Base-by-base conservation (phyloP, 2,113 vertebrate genomes). In the Cepphus grylle region DNA sequence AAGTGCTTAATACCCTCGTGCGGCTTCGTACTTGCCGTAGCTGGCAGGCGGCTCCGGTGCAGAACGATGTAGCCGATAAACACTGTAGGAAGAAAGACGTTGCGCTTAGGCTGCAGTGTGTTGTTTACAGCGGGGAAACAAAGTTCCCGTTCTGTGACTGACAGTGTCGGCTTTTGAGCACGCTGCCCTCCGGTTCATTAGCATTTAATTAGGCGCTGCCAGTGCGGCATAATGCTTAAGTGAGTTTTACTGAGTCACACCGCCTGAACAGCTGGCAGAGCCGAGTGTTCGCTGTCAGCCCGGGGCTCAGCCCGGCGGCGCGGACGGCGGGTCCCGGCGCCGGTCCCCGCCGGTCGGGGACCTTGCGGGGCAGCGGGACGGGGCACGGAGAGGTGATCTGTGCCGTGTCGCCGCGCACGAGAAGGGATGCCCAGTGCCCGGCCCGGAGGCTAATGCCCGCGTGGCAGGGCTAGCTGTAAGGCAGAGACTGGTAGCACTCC, bases 41-140 rank as follows among this genome's bases (percentile, higher is more conserved):
- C 40, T 71, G 69, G 59, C 74, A 62, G 40, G 80, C n/a, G 8
- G 29, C 72, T 40, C 63, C 27, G 72, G 14, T 3, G 1, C 16
- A n/a, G n/a, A 11, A 1, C 14, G 2, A 1, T 1, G 0, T 0
- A 10, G 56, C 21, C 5, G 58, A 1, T 29, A 76, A 92, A 66
- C 63, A 42, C 14, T 40, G 52, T 0, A 55, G 2, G 58, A 55
- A 81, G 78, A 16, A 26, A 62, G 80, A 40, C 26, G 74, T 11
- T 59, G 81, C 2, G 34, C 69, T 74, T 34, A 26, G 88, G 63
- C 62, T 7, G 7, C 69, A 13, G 21, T 3, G 15, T 36, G 74
- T 32, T 79, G 21, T 47, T 78, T 52, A 5, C 21, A 59, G 88
- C 52, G 21, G 67, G n/a, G 74, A 5, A 21, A 36, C 32, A 25